Evolutionary conservation across 2,113 vertebrate species (phyloP), one percentile per base, ranked within the genome.

Genomic region (Corythaeola cristata): DNA sequence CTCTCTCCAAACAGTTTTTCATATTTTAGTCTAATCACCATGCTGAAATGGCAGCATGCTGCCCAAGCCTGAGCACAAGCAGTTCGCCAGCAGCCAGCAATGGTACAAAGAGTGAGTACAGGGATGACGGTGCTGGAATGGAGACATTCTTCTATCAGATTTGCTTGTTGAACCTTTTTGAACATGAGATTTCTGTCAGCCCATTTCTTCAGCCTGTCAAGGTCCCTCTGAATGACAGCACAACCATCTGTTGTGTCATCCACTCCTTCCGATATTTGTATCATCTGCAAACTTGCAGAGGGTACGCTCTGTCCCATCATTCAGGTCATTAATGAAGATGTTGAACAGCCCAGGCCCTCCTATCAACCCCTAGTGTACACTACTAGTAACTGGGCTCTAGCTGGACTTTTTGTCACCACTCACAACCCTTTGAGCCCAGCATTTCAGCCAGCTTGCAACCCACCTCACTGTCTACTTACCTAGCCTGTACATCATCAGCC

Each of bases 61-160:
- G 39, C 63, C 85, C 75, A 60, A 63, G 39, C 26, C 62, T 7
- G 3, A 88, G 39, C 6, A 89, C 62, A 33, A 93, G 82, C 66
- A 58, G 63, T 8, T 50, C 88, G 53, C 58, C 71, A 85, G 50
- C 49, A 85, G 66, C 74, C 7, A 2, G 71, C 53, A 89, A n/a
- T 0, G 5, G 62, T 22, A 80, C 0, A 0, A 88, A 35, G 37
- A 90, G 74, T 17, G 78, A 76, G 63, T 15, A 66, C 0, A 0
- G 37, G 27, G 24, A 74, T 28, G 55, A 41, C 0, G 1, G 75
- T 62, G 49, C 45, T 59, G 45, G 85, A 76, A 83, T 15, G 55
- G 71, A 92, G 63, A 39, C n/a, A 58, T 7, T 4, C 66, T 90
- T 82, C 49, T 33, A 37, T 50, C 22, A 86, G 49, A 85, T 68